phyloP scores from a whole-genome alignment of 2,113 vertebrate species.

The Hiodon tergisus region DNA sequence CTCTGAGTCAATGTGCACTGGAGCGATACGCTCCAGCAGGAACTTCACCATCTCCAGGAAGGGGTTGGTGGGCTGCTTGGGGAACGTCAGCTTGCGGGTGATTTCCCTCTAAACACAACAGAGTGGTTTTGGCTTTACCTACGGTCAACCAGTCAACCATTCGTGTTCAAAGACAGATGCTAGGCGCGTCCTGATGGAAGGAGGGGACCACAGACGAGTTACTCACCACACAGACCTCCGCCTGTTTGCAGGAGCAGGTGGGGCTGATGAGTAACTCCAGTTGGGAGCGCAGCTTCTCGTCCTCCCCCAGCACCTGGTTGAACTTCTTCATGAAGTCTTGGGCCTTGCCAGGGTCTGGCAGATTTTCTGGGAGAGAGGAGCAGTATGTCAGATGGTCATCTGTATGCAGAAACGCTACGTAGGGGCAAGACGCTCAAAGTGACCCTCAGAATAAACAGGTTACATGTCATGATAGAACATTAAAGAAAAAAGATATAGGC shows the following conservation, averaged over 20 bases:
- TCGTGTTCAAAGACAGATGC: not conserved
- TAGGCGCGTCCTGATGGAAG: not conserved
- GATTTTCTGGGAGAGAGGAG: slow-evolving; percentile 72
- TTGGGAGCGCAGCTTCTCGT: slow-evolving; percentile 88
- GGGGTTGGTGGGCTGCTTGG: slow-evolving; percentile 96
- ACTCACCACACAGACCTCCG: slow-evolving; percentile 96
- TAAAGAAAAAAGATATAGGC: not conserved
- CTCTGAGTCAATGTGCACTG: slow-evolving; percentile 97
- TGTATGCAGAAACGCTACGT: too few species aligned
- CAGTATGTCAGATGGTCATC: not conserved
- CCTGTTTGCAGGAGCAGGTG: slow-evolving; percentile 96
- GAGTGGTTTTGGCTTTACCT: slow-evolving; percentile 11
- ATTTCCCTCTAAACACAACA: slow-evolving; percentile 81
- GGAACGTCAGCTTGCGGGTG: slow-evolving; percentile 94
- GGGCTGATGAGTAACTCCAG: slow-evolving; percentile 92
- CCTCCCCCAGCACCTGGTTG: slow-evolving; percentile 94
- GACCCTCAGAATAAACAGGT: not conserved
- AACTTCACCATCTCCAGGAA: slow-evolving; percentile 99
- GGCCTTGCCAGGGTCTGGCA: slow-evolving; percentile 95
- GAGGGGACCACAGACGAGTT: not conserved
- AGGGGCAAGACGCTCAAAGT: not conserved
- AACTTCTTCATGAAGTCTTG: slow-evolving; percentile 99
- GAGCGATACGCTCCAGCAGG: slow-evolving; percentile 95
- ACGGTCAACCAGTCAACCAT: slow-evolving; percentile 21
- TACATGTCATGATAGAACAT: not conserved